These are phyloP conservation scores for Sebastes hubbsi DNA, from an alignment of 2,797 vertebrate genomes.

Conservation along the genomic window DNA sequence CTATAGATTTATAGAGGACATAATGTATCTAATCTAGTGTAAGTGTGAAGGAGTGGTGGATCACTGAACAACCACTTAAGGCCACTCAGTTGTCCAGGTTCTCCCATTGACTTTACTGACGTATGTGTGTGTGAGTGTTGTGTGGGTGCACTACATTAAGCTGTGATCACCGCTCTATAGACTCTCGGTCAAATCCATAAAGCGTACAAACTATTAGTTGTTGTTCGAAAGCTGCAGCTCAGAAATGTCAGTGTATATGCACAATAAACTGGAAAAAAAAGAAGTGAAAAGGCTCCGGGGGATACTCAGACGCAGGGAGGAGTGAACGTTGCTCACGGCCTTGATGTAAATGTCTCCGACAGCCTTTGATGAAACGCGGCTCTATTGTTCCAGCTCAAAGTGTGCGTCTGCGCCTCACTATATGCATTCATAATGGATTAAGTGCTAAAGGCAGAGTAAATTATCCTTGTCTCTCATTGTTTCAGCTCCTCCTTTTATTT, in stretches of 20 bases:
- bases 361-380: conserved; percentile 61
- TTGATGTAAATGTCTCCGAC: conserved; percentile 59
- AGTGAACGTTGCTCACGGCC: conserved; percentile 36
- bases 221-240: neutral
- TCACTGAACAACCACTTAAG: neutral
- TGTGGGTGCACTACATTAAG: neutral
- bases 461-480: conserved; percentile 51
- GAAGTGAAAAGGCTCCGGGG: conserved; percentile 16
- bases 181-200: conserved; percentile 13
- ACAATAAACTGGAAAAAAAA: conserved; percentile 10
- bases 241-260: conserved; percentile 11
- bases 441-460: conserved; percentile 62
- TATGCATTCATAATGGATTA: conserved; percentile 68
- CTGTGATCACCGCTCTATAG: conserved; percentile 4
- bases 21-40: too few relatives aligned
- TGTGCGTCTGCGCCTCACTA: conserved; percentile 30
- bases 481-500: conserved; percentile 52
- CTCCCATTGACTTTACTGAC: conserved; percentile 23
- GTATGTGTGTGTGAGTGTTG: neutral
- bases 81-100: neutral
- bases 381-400: conserved; percentile 62
- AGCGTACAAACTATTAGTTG: neutral
- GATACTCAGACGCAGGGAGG: conserved; percentile 12
- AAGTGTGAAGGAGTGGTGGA: neutral
- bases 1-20: too few relatives aligned